Evolutionary conservation across 1,140 invertebrate genomes (phyloP), one percentile per base, ranked within the genome.

Genomic region (Papilio glaucus): DNA sequence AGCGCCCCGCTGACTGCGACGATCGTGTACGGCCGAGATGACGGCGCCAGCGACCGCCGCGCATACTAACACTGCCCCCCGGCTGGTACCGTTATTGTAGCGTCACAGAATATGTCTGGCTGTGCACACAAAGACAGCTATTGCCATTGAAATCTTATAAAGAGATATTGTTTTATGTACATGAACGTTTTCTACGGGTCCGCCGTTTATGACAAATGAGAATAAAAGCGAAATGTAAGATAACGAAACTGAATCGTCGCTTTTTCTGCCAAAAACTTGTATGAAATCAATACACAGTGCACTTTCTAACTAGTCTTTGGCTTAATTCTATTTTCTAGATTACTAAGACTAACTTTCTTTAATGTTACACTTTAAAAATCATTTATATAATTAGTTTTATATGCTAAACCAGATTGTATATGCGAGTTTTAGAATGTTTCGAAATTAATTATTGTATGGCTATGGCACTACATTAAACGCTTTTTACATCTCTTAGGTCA

Each of bases 41-140:
- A 61, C 24, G 57, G 26, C 60, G 37, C 29, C 33, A 8, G 13
- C n/a, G 4, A 24, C 21, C 13, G 5, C 60, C 9, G 10, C 29
- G 60, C 60, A 62, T 62, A 62, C 60, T 62, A 62, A 62, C 21
- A 15, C 29, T n/a, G 60, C n/a, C 60, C 60, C 60, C 60, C 13
- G 26, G 13, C 33, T 4, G 12, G 13, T 13, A 37, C 60, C 60
- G 60, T 62, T 62, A 18, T 18, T 15, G 41, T 42, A 15, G 1
- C 41, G 3, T 15, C 41, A 15, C 10, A 42, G 10, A 3, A 13
- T 2, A 42, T 8, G n/a, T n/a, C n/a, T n/a, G n/a, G n/a, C n/a
- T n/a, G n/a, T n/a, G n/a, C n/a, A n/a, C n/a, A n/a, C n/a, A n/a
- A n/a, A n/a, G n/a, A n/a, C n/a, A n/a, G n/a, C n/a, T n/a, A n/a